Evolutionary conservation across 2,797 vertebrate species (phyloP).

Genomic region (Phaenicophaeus curvirostris): DNA sequence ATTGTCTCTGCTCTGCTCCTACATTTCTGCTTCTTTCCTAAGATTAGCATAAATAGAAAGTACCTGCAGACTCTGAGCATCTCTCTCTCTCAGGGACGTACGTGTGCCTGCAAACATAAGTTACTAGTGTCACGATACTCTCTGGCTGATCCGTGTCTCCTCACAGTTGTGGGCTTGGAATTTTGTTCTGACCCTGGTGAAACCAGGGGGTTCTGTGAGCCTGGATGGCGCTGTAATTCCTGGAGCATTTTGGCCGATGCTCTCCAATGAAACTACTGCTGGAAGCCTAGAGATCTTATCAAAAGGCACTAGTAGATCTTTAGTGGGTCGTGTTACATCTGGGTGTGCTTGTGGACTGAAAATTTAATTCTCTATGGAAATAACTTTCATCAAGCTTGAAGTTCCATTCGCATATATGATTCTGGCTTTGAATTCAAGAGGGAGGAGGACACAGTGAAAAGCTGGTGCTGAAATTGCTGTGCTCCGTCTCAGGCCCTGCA

Average conservation of each 20-base stretch:
- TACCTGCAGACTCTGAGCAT: neutral
- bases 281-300: neutral
- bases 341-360: neutral
- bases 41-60: neutral
- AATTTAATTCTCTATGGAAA: neutral
- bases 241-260: neutral
- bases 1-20: neutral
- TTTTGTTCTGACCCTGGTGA: neutral
- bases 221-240: rapidly evolving
- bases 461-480: neutral
- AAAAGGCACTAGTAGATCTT: neutral
- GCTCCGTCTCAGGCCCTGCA: neutral
- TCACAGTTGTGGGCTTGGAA: neutral
- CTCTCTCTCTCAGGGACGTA: neutral
- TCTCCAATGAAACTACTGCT: neutral
- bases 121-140: neutral
- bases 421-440: neutral
- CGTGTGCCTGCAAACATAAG: neutral
- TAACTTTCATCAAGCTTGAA: neutral
- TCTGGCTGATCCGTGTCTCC: neutral
- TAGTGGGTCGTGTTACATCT: neutral
- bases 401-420: neutral
- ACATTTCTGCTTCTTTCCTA: neutral
- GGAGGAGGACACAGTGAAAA: neutral
- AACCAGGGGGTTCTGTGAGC: neutral